Percentiles rank a stretch among this genome's conserved stretches.
Conservation (phyloP, 2,113 vertebrate species). For the Syngnathoides biaculeatus region DNA sequence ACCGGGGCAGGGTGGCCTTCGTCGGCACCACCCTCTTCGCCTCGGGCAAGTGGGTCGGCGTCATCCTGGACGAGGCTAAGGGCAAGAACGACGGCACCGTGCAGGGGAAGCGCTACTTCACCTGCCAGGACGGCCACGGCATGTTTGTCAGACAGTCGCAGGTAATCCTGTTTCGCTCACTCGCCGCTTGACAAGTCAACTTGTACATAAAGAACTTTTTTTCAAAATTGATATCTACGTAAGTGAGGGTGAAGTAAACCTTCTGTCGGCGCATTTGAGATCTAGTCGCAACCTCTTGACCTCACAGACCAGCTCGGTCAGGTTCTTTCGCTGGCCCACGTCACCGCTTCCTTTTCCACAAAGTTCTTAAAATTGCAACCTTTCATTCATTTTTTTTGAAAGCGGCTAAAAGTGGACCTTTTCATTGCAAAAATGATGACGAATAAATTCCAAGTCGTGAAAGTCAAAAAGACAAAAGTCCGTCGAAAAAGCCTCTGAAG, state of each 20-base stretch:
- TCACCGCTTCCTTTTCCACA: too few relatives aligned
- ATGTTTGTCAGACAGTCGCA: slow-evolving; percentile 98
- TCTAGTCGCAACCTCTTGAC: too few relatives aligned
- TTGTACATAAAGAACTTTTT: background rate
- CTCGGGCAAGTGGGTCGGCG: slow-evolving; percentile 95
- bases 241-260: background rate
- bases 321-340: too few relatives aligned
- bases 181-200: too few relatives aligned
- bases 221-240: background rate
- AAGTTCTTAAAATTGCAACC: too few relatives aligned
- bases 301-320: too few relatives aligned
- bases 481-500: too few relatives aligned
- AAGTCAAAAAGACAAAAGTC: too few relatives aligned
- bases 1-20: slow-evolving; percentile 91
- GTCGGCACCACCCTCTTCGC: slow-evolving; percentile 92
- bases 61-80: slow-evolving; percentile 92
- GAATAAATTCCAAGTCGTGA: too few relatives aligned
- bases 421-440: too few relatives aligned
- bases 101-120: slow-evolving; percentile 94
- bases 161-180: slow-evolving; percentile 74
- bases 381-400: too few relatives aligned
- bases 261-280: background rate
- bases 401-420: too few relatives aligned
- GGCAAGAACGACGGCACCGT: slow-evolving; percentile 97
- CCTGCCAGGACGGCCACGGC: slow-evolving; percentile 88